These are phyloP conservation scores for Heteromormyrus szaboi DNA, from an alignment of 2,797 vertebrate genomes.

Conservation along the genomic window DNA sequence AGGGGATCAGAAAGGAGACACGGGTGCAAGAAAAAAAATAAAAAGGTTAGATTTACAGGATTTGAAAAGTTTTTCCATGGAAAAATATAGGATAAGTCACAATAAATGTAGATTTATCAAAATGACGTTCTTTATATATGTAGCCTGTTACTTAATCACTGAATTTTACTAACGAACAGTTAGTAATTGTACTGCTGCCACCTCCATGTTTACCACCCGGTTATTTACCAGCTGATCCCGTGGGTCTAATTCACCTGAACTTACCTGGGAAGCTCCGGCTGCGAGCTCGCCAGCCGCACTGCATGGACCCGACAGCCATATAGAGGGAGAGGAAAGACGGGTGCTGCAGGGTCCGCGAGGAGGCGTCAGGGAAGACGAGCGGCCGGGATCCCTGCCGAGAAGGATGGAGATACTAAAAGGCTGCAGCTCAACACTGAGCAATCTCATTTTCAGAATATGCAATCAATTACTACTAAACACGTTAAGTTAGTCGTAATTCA, in stretches of 20 bases:
- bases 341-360: constrained; percentile 23
- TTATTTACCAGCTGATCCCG: not conserved
- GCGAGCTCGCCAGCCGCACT: not conserved
- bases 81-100: not conserved
- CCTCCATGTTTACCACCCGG: not conserved
- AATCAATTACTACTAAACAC: not conserved
- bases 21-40: not conserved
- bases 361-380: constrained; percentile 14
- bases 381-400: not conserved
- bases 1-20: not conserved
- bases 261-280: constrained; percentile 13
- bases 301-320: constrained; percentile 15
- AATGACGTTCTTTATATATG: not conserved
- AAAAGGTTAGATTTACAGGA: not conserved
- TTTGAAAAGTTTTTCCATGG: not conserved
- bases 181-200: not conserved
- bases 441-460: not conserved
- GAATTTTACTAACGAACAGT: not conserved
- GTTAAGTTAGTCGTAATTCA: not conserved
- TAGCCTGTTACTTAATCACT: not conserved
- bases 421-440: not conserved
- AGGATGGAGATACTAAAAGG: not conserved
- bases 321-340: constrained; percentile 28
- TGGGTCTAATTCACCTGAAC: not conserved
- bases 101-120: not conserved